Base-by-base conservation (phyloP, 2,113 vertebrate species). In the Epinephelus lanceolatus region DNA sequence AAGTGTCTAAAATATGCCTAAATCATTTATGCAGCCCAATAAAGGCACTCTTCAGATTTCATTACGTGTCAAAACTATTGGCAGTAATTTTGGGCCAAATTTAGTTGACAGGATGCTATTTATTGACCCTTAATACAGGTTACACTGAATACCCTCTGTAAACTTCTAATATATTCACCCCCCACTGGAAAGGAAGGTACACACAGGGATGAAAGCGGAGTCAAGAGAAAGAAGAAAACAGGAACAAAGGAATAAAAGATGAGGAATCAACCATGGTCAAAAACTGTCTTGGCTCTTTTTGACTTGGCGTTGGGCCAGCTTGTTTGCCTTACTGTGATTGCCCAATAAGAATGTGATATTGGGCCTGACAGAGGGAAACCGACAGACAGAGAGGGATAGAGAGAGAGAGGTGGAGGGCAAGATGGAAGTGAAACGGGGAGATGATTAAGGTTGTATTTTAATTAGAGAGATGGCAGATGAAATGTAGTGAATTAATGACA, bases 371-470 rank as follows among this genome's bases (percentile, higher is more conserved):
- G 76, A 87, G 55, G 62, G 21, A 91, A 83, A 88, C 57, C 7
- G 47, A 66, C 47, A 79, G 65, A 69, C 59, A 82, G 62, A 70
- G 47, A 84, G 74, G 78, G 25, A 71, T 19, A 12, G 49, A 62
- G 56, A 66, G 65, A 79, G 63, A 76, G 37, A 57, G 67, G 70
- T 79, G 60, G 67, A 76, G 62, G 76, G 78, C 51, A 83, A 71
- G 62, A 83, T 74, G 80, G 71, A 87, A 86, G 70, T 76, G 59
- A 87, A 84, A 88, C 63, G 80, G 62, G 37, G 68, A 86, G 86
- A 90, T 81, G 83, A 92, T 93, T 87, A 91, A 84, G 87, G 83
- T 78, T 88, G 83, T 83, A 72, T 88, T 91, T 92, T 92, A 93
- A 92, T 92, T 88, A 89, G 79, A 86, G 85, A 80, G 80, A 88